Evolutionary conservation across 2,888 invertebrate genomes (phyloP).

Genomic region (Tetanocera ferruginea): DNA sequence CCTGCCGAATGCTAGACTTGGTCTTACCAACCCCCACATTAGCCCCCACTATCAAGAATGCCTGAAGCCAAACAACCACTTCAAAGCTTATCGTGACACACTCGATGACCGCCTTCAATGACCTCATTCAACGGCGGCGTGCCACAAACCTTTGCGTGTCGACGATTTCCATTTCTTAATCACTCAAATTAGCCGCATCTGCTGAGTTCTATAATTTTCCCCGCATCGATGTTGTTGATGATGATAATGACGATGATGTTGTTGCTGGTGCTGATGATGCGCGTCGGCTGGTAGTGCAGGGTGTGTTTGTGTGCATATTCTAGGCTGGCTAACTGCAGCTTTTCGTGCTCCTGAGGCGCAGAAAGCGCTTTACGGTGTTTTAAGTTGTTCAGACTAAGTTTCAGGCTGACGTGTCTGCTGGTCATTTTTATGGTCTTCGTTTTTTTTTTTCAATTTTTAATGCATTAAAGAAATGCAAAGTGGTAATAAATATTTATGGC

Average conservation of each 20-base stretch:
- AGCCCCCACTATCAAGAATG: background rate
- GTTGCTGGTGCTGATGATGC: background rate
- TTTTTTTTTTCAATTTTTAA: background rate
- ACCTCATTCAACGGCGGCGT: conserved; percentile 11
- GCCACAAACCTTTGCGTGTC: background rate
- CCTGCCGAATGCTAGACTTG: background rate
- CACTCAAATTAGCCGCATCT: conserved; percentile 18
- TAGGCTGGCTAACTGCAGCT: too few species aligned
- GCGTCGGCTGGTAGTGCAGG: background rate
- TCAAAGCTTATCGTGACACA: background rate
- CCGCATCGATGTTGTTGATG: background rate
- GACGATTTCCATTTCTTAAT: conserved; percentile 10
- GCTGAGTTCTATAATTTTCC: conserved; percentile 9
- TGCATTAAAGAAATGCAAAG: conserved; percentile 15
- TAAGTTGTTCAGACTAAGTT: too few species aligned
- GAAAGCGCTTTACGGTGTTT: too few species aligned
- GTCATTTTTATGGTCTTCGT: background rate
- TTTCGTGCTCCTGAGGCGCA: too few species aligned
- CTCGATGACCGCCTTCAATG: background rate
- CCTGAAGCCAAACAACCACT: background rate
- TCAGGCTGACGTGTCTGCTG: background rate
- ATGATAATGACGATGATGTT: background rate
- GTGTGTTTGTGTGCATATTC: too few species aligned
- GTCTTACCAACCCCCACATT: background rate
- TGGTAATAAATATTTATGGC: conserved; percentile 9